Evolutionary conservation across 2,888 invertebrate genomes (phyloP).

Genomic region (Synergus itoensis): DNA sequence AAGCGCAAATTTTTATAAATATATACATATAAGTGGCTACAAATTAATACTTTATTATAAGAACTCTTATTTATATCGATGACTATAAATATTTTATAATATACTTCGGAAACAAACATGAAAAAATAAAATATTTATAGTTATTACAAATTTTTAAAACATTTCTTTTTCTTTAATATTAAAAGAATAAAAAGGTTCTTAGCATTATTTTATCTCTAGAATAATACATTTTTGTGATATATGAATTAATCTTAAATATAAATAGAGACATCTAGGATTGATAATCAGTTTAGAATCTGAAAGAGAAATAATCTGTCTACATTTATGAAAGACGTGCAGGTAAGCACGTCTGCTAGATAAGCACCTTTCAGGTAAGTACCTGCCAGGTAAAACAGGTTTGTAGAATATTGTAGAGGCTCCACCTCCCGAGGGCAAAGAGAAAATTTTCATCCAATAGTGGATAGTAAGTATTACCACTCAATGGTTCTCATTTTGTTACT

Average conservation of each 20-base stretch:
- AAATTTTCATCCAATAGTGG: neutral
- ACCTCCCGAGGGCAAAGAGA: neutral
- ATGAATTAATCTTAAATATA: neutral
- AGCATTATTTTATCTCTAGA: neutral
- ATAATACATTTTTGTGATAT: neutral
- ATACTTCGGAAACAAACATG: neutral
- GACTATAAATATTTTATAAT: neutral
- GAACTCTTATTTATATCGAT: neutral
- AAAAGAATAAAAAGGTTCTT: neutral
- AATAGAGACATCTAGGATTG: slow-evolving; percentile 11
- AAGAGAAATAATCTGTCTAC: neutral
- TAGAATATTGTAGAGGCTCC: neutral
- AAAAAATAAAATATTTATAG: neutral
- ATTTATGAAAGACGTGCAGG: neutral
- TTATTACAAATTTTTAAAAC: no score
- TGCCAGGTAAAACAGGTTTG: slow-evolving; percentile 6
- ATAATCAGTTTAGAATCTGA: neutral
- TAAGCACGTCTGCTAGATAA: neutral
- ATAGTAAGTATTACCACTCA: neutral
- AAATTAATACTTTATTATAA: neutral
- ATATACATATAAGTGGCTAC: no score
- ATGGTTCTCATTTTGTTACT: neutral
- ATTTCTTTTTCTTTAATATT: neutral
- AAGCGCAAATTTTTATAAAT: neutral
- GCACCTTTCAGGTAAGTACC: neutral